These are phyloP conservation scores for Edolisoma coerulescens DNA, from an alignment of 2,113 vertebrate species.

Conservation along the genomic window DNA sequence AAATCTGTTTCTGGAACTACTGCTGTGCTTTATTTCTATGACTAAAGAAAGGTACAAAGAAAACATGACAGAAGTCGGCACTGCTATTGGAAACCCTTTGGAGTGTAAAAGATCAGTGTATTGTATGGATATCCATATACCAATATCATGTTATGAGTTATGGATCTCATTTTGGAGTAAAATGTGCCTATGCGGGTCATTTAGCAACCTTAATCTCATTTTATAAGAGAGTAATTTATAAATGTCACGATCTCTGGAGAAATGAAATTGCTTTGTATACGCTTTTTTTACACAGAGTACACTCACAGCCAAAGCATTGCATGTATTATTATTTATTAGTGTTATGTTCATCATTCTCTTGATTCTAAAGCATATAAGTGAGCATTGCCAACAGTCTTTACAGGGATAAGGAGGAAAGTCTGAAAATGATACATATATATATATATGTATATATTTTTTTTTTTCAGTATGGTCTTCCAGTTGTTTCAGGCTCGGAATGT, in stretches of 20 bases:
- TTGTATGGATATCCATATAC: neutral
- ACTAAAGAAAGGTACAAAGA: slow-evolving; percentile 7
- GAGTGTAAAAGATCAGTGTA: neutral
- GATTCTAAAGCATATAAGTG: neutral
- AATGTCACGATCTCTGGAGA: slow-evolving; percentile 31
- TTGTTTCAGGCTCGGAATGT: neutral
- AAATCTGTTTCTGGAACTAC: slow-evolving; percentile 14
- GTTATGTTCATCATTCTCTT: neutral
- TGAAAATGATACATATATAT: neutral
- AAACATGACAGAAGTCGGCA: neutral
- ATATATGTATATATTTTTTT: too few relatives aligned
- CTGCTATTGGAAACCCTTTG: neutral
- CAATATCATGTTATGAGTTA: slow-evolving; percentile 24
- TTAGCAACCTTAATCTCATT: slow-evolving; percentile 59
- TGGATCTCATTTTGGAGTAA: slow-evolving; percentile 51
- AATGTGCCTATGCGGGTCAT: slow-evolving; percentile 16
- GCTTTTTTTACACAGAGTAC: neutral
- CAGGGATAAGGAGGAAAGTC: neutral
- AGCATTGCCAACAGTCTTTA: neutral
- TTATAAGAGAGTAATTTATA: slow-evolving; percentile 47
- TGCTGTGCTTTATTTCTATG: neutral
- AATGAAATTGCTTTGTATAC: slow-evolving; percentile 39
- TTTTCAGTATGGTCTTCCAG: neutral
- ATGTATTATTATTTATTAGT: neutral
- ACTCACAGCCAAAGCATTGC: neutral